Base-by-base conservation (phyloP, 2,888 invertebrate species). In the Eudemis profundana region DNA sequence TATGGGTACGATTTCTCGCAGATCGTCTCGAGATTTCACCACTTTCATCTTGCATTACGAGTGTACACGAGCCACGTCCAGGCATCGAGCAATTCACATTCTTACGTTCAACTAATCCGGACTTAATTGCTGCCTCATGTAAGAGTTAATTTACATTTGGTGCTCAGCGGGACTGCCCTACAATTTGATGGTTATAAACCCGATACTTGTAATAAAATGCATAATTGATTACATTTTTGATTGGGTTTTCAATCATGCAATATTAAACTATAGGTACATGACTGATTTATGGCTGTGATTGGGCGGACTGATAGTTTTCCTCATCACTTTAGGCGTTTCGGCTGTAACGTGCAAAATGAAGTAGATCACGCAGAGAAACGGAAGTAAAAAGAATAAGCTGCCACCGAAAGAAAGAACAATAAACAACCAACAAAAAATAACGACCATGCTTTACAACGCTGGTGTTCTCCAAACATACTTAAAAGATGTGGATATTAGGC, bases 31-130 rank as follows among this genome's bases (percentile, higher is more conserved):
- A 86, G 89, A 89, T 91, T 91, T 92, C 91, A 85, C 91, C 82
- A 90, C 90, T 92, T 91, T 91, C 91, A 85, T 89, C 87, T 90
- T 70, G 85, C 84, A 84, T 83, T 83, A 66, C 84, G 77, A 82
- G 79, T 78, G 74, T 74, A 76, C 79, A 75, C 73, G 74, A 72
- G 75, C 76, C 74, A 78, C 75, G 78, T 78, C 76, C 75, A 80
- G 81, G 77, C 78, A 72, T 73, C 72, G 70, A 75, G 76, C 73
- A 70, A 70, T 73, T 68, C 67, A 69, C 72, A 76, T 78, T 78
- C 74, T 73, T 64, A 42, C 61, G 61, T 67, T 65, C 17, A 67
- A 59, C 50, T 66, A 53, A 62, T 57, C 62, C 19, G 36, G 47
- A 49, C 61, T 42, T 56, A 56, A 54, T 66, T 61, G 49, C 33